Evolutionary conservation across 2,888 invertebrate species (phyloP).

Genomic region (Idaea biselata): DNA sequence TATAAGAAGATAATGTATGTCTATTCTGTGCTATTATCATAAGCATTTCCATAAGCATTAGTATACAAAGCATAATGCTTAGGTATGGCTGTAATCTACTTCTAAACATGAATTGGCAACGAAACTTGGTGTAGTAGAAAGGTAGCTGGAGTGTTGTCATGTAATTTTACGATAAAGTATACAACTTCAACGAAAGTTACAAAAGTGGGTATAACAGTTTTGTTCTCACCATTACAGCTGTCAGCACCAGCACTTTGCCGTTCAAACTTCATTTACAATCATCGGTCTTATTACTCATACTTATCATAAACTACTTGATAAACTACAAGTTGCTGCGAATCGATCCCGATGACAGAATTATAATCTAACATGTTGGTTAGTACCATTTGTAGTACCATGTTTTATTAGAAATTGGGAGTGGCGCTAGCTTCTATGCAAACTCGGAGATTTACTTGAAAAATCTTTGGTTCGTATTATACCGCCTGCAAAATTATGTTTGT

Average conservation of each 20-base stretch:
- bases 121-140: too few relatives aligned
- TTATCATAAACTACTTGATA: neutral
- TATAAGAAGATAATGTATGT: too few relatives aligned
- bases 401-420: neutral
- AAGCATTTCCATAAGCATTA: too few relatives aligned
- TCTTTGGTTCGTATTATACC: neutral
- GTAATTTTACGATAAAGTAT: too few relatives aligned
- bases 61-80: too few relatives aligned
- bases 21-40: too few relatives aligned
- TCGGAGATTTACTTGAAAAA: neutral
- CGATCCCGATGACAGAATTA: slow-evolving; percentile 72
- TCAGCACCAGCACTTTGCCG: slow-evolving; percentile 60
- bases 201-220: slow-evolving; percentile 30
- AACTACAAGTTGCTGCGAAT: slow-evolving; percentile 59
- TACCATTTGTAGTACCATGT: slow-evolving; percentile 53
- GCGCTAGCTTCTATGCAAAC: neutral
- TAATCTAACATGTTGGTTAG: slow-evolving; percentile 61
- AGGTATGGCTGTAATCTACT: too few relatives aligned
- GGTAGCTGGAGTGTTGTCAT: too few relatives aligned
- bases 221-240: slow-evolving; percentile 49
- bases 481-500: neutral
- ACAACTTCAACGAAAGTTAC: too few relatives aligned
- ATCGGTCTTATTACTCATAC: slow-evolving; percentile 23
- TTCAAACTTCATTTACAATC: slow-evolving; percentile 39
- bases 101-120: too few relatives aligned